phyloP scores from a whole-genome alignment of 1,140 invertebrate species.

The Ruditapes philippinarum region DNA sequence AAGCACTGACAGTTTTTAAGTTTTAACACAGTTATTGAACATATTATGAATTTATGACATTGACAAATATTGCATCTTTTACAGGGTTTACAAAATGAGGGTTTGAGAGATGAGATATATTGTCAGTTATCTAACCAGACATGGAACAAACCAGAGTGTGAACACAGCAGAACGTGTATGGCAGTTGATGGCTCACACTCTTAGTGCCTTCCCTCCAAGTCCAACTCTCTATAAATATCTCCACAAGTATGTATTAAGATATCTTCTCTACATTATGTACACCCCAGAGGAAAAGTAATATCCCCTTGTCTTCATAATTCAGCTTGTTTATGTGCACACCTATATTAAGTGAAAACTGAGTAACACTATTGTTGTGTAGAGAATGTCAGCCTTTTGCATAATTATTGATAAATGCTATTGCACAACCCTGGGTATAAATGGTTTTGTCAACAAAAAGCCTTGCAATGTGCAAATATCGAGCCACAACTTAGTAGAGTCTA shows the following conservation, averaged over 20 bases:
- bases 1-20: no score
- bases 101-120: slow-evolving; percentile 96
- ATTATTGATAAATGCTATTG: no score
- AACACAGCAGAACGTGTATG: slow-evolving; percentile 93
- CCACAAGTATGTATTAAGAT: slow-evolving; percentile 95
- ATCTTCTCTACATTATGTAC: no score
- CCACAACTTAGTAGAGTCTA: slow-evolving; percentile 90
- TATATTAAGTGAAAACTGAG: no score
- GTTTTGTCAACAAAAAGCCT: slow-evolving; percentile 90
- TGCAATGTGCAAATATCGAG: slow-evolving; percentile 87
- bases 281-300: no score
- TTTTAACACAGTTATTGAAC: no score
- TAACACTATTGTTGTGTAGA: no score
- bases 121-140: slow-evolving; percentile 98
- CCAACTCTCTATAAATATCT: slow-evolving; percentile 93
- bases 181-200: slow-evolving; percentile 95
- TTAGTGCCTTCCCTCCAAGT: slow-evolving; percentile 96
- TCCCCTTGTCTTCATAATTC: no score
- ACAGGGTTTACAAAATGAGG: slow-evolving; percentile 93
- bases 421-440: slow-evolving; percentile 91
- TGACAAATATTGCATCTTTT: no score
- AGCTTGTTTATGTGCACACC: no score
- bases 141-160: slow-evolving; percentile 92
- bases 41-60: no score
- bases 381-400: no score